Evolutionary conservation across 1,140 invertebrate species (phyloP), one percentile per base, ranked within the genome.

Genomic region (Neuroterus valhalla): DNA sequence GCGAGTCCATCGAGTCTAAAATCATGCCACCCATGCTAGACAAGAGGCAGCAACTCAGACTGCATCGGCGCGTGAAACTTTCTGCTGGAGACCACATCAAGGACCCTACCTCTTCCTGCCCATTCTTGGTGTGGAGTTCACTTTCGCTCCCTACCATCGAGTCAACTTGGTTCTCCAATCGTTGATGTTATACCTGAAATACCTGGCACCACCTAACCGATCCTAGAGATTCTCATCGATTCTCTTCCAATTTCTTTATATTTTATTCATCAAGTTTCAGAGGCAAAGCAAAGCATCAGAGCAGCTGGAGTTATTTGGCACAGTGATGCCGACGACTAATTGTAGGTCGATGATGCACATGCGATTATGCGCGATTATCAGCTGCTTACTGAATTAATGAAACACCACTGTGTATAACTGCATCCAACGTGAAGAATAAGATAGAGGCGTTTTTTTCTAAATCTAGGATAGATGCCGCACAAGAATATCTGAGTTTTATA

Each of bases 41-140:
- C 55, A 44, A 42, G 55, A 62, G 14, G 43, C 69, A 45, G n/a
- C n/a, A n/a, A n/a, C n/a, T n/a, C n/a, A n/a, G n/a, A 66, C 55
- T 43, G 31, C 62, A 74, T 17, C 43, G 31, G 76, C 42, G 52
- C 15, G 70, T 68, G 68, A 76, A 73, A 78, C 23, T 76, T 72
- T 77, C 70, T 70, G 76, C 76, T 72, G 68, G 70, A 73, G 72
- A 68, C 76, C 55, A 62, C 50, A 71, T 81, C 75, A 81, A 84
- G 73, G 77, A 82, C 78, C 76, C 72, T 70, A 81, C 48, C 66
- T 85, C 83, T 84, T 89, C 84, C 84, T 89, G 88, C 74, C 88
- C 89, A 89, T 90, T 89, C 88, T 89, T 89, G 88, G 89, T 83
- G 82, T 81, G 86, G 74, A 82, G 82, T 81, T 89, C 88, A 88